Base-by-base conservation (phyloP, 2,113 vertebrate species). In the Seriola quinqueradiata region DNA sequence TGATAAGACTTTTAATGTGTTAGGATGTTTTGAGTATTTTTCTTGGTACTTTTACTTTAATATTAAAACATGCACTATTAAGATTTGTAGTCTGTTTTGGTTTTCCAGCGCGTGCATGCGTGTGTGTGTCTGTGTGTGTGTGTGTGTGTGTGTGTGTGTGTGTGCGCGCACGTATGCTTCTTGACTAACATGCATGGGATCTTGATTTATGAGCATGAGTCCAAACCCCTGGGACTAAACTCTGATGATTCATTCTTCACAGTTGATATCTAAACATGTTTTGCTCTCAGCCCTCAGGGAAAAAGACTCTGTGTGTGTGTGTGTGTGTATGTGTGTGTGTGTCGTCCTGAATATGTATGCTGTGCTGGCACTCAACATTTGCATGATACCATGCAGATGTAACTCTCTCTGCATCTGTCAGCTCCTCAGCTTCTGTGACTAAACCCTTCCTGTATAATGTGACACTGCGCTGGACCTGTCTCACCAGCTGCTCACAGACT, bases 231-330 rank as follows among this genome's bases (percentile, higher is more conserved):
- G 40, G 74, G 63, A 67, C 38, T 38, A 57, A 32, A 46, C 74
- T 44, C 23, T 65, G 48, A 65, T 23, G 64, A 59, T 68, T 68
- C 64, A 58, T 77, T 46, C 64, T 23, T 58, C 63, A 67, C 44
- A 46, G 44, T 16, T 67, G 36, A 44, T 76, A 46, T 46, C 13
- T 46, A 36, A 36, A 46, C 64, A 76, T 46, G 40, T 59, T 68
- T 68, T 58, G 64, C 40, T 59, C 19, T 58, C 64, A 58, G 23
- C 25, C 25, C 8, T 48, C 19, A 11, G 38, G 63, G 50, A 67
- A 40, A 44, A 46, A 46, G 14, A 36, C 12, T 13, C 12, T 36
- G 6, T 42, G 10, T 11, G 8, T 42, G 8, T 11, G 8, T 42
- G 40, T 42, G 40, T 42, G 40, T 42, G 40, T 42, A 10, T 42